Base-by-base conservation (phyloP, 1,140 invertebrate species). In the Pseudoatta argentina region DNA sequence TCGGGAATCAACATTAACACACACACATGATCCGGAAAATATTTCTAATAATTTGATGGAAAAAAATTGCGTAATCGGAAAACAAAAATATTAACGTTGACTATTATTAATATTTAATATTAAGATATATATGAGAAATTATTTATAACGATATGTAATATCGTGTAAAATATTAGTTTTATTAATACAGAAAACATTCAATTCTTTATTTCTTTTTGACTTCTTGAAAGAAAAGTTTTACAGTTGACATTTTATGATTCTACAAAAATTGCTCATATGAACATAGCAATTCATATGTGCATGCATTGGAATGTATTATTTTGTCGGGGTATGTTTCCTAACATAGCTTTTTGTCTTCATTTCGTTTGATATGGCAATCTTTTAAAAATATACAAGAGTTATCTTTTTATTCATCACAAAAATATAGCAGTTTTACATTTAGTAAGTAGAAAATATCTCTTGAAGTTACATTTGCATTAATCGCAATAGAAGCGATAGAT, bases 281-380 rank as follows among this genome's bases (percentile, higher is more conserved):
- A 12, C 16, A 53, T 53, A 34, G 39, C 14, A 81, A 72, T 81
- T 81, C 51, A n/a, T 44, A 72, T 72, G 53, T 72, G 44, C 63
- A 69, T 67, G 51, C 66, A 81, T 81, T 71, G 21, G 34, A 81
- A 81, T 81, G 16, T 81, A 81, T 81, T 71, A 81, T 71, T 66
- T 57, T 71, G 5, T 16, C 10, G 18, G 48, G 21, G 4, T 57
- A 71, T 55, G 14, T 53, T 44, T 57, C 10, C n/a, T 14, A 59
- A 34, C 21, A 10, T 3, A 8, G 30, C 21, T 71, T 30, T 71
- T 71, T 21, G 51, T 59, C 78, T 81, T 81, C n/a, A 53, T 71
- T 81, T 4, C 18, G 30, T 81, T 81, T 81, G 34, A 81, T 81
- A 57, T 72, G 51, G 16, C 78, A 81, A 81, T 81, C 21, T 81